Evolutionary conservation across 2,888 invertebrate genomes (phyloP).

Genomic region (Drosophila greeni): DNA sequence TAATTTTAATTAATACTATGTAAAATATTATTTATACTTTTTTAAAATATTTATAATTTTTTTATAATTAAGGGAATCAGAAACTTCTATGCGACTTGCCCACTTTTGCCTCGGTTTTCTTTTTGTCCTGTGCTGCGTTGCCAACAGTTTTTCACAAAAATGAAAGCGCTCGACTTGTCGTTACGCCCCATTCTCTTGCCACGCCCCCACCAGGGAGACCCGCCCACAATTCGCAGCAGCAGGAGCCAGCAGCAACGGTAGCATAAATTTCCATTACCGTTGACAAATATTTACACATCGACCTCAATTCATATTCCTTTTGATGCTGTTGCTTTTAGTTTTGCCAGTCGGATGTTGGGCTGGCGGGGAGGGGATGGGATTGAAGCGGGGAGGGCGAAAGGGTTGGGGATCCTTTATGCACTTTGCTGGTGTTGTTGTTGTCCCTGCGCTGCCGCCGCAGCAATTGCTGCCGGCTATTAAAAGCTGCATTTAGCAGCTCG

Average conservation of each 20-base stretch:
- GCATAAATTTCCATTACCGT: conserved; percentile 76
- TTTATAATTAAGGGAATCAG: conserved; percentile 2
- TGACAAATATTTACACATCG: conserved; percentile 77
- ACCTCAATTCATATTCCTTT: conserved; percentile 75
- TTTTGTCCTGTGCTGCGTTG: conserved; percentile 37
- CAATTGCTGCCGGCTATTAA: conserved; percentile 47
- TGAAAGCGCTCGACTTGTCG: conserved; percentile 34
- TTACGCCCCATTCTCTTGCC: conserved; percentile 24
- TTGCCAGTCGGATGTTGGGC: conserved; percentile 23
- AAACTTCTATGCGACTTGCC: neutral
- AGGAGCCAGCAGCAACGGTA: conserved; percentile 43
- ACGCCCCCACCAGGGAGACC: conserved; percentile 18
- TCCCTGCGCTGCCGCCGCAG: conserved; percentile 11
- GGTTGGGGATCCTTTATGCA: conserved; percentile 36
- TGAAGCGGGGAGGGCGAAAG: neutral
- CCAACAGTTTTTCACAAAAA: conserved; percentile 50
- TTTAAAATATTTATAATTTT: no score
- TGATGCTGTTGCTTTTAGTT: conserved; percentile 73
- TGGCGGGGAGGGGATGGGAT: neutral
- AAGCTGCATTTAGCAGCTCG: conserved; percentile 39
- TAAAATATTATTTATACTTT: no score
- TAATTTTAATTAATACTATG: no score
- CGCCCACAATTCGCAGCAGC: conserved; percentile 27
- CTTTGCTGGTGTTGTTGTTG: conserved; percentile 8
- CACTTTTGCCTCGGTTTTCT: neutral